Conservation (phyloP, 2,888 invertebrate species). For the Hydrotaea diabolus region DNA sequence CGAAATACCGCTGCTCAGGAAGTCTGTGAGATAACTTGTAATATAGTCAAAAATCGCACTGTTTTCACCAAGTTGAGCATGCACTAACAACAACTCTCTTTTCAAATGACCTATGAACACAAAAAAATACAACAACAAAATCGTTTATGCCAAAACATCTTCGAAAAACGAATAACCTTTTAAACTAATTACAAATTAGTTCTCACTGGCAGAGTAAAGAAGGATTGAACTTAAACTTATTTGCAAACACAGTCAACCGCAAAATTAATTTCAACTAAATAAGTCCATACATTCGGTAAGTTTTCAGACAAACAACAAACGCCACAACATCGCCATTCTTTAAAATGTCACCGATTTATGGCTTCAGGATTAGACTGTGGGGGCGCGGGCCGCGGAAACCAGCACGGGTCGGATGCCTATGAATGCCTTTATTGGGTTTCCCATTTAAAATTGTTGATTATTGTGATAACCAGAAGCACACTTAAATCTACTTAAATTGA, state of each 20-base stretch:
- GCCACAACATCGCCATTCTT: not conserved
- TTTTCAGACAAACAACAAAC: not conserved
- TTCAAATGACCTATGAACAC: too few relatives aligned
- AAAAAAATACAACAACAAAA: too few relatives aligned
- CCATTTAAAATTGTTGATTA: slow-evolving; percentile 59
- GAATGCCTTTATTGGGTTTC: slow-evolving; percentile 48
- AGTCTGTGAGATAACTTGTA: too few relatives aligned
- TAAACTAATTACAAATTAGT: not conserved
- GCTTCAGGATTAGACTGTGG: not conserved
- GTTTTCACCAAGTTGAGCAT: too few relatives aligned
- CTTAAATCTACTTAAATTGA: slow-evolving; percentile 66
- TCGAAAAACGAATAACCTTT: not conserved
- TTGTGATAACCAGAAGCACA: slow-evolving; percentile 62
- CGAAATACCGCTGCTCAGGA: too few relatives aligned
- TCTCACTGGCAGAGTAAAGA: not conserved
- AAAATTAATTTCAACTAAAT: not conserved
- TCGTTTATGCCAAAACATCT: not conserved
- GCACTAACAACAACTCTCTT: too few relatives aligned
- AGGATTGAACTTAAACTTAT: not conserved
- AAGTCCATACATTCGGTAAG: not conserved
- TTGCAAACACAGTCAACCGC: not conserved
- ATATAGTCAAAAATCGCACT: too few relatives aligned
- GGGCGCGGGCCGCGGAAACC: not conserved
- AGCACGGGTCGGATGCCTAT: not conserved
- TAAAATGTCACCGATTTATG: not conserved